Evolutionary conservation across 2,888 invertebrate species (phyloP).

Genomic region (Gordius sp.): DNA sequence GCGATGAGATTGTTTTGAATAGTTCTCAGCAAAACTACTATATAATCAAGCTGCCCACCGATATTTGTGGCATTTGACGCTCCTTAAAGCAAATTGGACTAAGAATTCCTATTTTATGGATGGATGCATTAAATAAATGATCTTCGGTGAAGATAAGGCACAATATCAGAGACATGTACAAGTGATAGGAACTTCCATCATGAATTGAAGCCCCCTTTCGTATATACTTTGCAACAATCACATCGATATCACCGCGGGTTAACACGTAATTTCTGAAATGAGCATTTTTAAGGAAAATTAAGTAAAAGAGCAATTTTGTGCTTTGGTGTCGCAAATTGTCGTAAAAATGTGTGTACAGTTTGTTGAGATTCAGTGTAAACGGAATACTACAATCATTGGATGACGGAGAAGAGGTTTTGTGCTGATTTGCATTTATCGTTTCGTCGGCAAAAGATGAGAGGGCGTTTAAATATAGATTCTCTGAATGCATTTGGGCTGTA

Average conservation of each 20-base stretch:
- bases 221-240: slow-evolving; percentile 75
- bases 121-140: slow-evolving; percentile 64
- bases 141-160: slow-evolving; percentile 83
- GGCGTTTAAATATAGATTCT: no score
- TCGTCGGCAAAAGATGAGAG: no score
- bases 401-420: no score
- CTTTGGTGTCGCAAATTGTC: slow-evolving; percentile 59
- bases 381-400: slow-evolving; percentile 36
- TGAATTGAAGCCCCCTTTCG: slow-evolving; percentile 30
- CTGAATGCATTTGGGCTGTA: no score
- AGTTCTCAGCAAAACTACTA: no score
- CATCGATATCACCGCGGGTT: slow-evolving; percentile 36
- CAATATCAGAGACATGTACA: slow-evolving; percentile 92
- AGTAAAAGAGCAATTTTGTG: slow-evolving; percentile 56
- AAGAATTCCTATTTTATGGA: slow-evolving; percentile 75
- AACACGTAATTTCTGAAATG: slow-evolving; percentile 34
- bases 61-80: no score
- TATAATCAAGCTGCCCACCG: no score
- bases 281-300: slow-evolving; percentile 48
- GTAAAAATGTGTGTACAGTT: slow-evolving; percentile 51
- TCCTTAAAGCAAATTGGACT: no score
- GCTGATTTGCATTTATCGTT: no score
- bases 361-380: slow-evolving; percentile 43
- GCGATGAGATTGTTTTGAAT: no score
- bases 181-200: slow-evolving; percentile 50